phyloP scores from a whole-genome alignment of 2,888 invertebrate species.

The Chrysolina haemoptera region DNA sequence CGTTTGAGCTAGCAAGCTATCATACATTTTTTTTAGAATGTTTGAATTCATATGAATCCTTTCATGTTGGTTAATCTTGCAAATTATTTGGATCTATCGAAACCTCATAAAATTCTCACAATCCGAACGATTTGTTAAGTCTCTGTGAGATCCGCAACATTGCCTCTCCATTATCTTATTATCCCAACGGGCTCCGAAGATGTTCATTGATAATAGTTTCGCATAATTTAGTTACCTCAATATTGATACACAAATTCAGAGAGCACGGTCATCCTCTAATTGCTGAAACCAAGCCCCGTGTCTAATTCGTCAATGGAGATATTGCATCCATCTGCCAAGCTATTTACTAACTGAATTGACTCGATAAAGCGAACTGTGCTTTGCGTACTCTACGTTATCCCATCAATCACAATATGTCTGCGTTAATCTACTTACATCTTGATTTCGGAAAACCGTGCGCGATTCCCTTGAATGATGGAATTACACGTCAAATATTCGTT shows the following conservation, averaged over 20 bases:
- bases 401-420: slow-evolving; percentile 52
- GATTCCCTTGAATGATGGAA: not conserved
- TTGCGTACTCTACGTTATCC: slow-evolving; percentile 45
- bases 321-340: slow-evolving; percentile 48
- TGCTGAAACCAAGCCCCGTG: slow-evolving; percentile 45
- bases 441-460: not conserved
- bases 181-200: not conserved
- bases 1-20: too few species aligned
- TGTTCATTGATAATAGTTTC: slow-evolving; percentile 16
- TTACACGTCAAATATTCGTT: not conserved
- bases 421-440: slow-evolving; percentile 32
- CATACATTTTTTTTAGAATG: too few species aligned
- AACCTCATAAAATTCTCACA: too few species aligned
- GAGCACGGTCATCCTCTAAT: slow-evolving; percentile 44
- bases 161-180: slow-evolving; percentile 11
- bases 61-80: too few species aligned
- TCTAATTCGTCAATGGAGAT: slow-evolving; percentile 52
- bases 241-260: slow-evolving; percentile 47
- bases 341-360: slow-evolving; percentile 52
- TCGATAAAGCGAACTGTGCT: slow-evolving; percentile 47
- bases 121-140: too few species aligned
- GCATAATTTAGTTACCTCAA: slow-evolving; percentile 22
- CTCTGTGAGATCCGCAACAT: not conserved
- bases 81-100: too few species aligned
- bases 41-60: too few species aligned